Conservation (phyloP, 1,140 invertebrate species). For the Triops longicaudatus region DNA sequence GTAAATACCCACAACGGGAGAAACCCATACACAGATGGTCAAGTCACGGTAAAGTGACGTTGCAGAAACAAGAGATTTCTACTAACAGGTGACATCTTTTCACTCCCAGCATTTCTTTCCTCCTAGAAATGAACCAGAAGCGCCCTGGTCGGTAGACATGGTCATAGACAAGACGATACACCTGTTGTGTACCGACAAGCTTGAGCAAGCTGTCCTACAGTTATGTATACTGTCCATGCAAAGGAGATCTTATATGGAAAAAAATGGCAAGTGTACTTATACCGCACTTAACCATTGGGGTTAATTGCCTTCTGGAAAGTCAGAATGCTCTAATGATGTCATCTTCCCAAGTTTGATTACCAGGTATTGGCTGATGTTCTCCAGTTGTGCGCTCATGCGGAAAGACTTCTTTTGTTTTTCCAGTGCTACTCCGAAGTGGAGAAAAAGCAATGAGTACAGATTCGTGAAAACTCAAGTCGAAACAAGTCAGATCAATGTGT, state of each 20-base stretch:
- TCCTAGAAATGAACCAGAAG: background rate
- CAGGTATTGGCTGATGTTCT: too few species aligned
- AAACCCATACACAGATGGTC: constrained; percentile 2
- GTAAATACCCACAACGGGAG: background rate
- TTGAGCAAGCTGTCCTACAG: background rate
- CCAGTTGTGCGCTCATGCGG: too few species aligned
- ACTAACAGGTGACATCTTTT: constrained; percentile 12
- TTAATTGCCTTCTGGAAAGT: background rate
- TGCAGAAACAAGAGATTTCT: background rate
- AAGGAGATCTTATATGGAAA: too few species aligned
- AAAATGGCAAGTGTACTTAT: background rate
- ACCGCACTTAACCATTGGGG: background rate
- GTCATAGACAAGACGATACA: background rate
- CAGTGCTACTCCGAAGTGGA: too few species aligned
- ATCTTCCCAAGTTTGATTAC: background rate
- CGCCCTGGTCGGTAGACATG: background rate
- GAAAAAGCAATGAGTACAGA: too few species aligned
- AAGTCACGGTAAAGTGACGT: background rate
- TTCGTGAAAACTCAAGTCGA: too few species aligned
- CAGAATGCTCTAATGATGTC: background rate
- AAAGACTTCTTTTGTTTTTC: too few species aligned
- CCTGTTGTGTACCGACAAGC: background rate
- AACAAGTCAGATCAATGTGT: too few species aligned
- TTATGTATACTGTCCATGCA: too few species aligned
- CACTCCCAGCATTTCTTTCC: background rate